Conservation (phyloP, 2,113 vertebrate genomes). For the Sterna hirundo region DNA sequence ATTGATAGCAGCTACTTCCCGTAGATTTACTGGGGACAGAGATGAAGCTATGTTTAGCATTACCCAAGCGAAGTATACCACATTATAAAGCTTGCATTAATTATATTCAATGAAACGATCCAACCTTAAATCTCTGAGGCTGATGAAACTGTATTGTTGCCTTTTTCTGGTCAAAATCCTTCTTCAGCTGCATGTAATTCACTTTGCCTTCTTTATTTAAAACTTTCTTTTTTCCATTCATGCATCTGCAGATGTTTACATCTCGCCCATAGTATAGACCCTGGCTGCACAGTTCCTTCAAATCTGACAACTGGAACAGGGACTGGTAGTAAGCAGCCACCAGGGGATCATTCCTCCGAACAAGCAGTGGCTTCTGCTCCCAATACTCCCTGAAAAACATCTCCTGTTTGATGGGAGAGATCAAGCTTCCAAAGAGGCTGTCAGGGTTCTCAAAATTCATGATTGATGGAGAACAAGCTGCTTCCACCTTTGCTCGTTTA, state of each 20-base stretch:
- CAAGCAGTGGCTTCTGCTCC: constrained; percentile 87
- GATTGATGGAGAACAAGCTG: neutral
- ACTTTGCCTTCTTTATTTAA: constrained; percentile 84
- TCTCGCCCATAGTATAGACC: constrained; percentile 81
- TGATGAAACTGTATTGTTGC: constrained; percentile 93
- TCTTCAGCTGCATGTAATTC: constrained; percentile 79
- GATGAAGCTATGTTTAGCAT: neutral
- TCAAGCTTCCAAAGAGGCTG: constrained; percentile 84
- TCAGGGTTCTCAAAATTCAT: constrained; percentile 77
- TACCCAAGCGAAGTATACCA: neutral
- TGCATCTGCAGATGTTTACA: constrained; percentile 82
- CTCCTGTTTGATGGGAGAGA: constrained; percentile 79
- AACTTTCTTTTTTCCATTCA: constrained; percentile 82
- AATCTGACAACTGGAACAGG: constrained; percentile 83
- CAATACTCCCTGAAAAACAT: constrained; percentile 87
- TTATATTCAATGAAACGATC: neutral
- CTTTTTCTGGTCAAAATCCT: constrained; percentile 82
- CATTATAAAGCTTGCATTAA: neutral
- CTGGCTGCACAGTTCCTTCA: constrained; percentile 76
- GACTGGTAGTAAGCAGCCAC: constrained; percentile 77
- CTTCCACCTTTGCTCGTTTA: constrained; percentile 70
- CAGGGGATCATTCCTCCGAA: constrained; percentile 76
- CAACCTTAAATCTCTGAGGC: constrained; percentile 93
- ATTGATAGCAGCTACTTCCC: neutral
- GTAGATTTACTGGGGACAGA: neutral